These are phyloP conservation scores for Pluvianellus socialis DNA, from an alignment of 2,113 vertebrate species.

Conservation along the genomic window DNA sequence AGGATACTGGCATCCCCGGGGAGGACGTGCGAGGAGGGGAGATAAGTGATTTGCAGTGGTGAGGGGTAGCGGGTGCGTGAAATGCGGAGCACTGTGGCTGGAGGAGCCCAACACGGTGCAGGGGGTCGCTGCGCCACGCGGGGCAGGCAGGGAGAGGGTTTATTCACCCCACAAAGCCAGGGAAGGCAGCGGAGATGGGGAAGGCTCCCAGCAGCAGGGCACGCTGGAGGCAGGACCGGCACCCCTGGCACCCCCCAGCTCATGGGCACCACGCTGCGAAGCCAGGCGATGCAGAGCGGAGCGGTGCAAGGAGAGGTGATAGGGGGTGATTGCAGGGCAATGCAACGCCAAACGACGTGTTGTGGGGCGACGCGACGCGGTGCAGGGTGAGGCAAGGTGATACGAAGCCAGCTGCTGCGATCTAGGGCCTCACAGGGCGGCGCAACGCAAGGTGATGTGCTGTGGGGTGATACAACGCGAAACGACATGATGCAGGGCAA, in stretches of 20 bases:
- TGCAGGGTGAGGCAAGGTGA: no score
- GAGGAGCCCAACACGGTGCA: rapidly evolving
- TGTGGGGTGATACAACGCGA: background rate
- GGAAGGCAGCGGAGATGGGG: background rate
- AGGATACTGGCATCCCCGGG: background rate
- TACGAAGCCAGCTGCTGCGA: no score
- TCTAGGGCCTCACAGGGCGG: background rate
- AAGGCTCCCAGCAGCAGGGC: background rate
- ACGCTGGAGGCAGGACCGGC: background rate
- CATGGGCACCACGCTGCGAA: background rate
- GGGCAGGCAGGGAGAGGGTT: background rate
- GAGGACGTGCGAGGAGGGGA: background rate
- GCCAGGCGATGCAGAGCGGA: background rate
- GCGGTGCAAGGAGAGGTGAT: background rate
- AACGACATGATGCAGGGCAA: background rate
- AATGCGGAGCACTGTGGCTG: background rate
- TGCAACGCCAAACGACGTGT: no score
- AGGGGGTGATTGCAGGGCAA: background rate
- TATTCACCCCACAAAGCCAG: background rate
- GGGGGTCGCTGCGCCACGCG: rapidly evolving
- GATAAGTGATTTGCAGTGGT: background rate
- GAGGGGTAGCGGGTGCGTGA: background rate
- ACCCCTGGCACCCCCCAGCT: no score
- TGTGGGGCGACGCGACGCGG: no score
- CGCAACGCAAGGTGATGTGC: background rate